Conservation (phyloP, 2,888 invertebrate genomes). For the Caenorhabditis virilis region DNA sequence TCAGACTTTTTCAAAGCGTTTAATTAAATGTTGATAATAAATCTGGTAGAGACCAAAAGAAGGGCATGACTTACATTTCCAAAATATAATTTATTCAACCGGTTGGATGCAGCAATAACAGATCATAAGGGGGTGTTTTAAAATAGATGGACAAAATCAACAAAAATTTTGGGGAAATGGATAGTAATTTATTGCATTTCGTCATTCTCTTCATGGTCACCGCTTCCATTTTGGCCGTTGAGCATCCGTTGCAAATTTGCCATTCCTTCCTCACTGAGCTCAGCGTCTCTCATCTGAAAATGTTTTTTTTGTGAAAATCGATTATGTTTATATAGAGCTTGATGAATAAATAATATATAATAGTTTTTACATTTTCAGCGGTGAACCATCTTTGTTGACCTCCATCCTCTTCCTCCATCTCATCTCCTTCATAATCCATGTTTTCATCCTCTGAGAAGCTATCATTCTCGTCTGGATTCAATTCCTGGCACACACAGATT, state of each 20-base stretch:
- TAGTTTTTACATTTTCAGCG: conserved; percentile 38
- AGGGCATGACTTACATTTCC: too few species aligned
- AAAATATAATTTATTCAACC: too few species aligned
- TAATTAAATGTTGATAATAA: too few species aligned
- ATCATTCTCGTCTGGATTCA: conserved; percentile 81
- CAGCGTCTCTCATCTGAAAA: conserved; percentile 37
- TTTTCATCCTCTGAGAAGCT: conserved; percentile 54
- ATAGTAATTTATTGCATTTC: conserved; percentile 17
- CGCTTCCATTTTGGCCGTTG: conserved; percentile 22
- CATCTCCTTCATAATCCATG: conserved; percentile 16
- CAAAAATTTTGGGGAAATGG: neutral
- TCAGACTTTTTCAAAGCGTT: too few species aligned
- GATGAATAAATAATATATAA: neutral
- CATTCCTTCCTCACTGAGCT: conserved; percentile 58
- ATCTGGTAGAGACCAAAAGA: too few species aligned
- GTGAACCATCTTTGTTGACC: conserved; percentile 41
- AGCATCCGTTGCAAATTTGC: conserved; percentile 59
- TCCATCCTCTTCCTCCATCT: conserved; percentile 6
- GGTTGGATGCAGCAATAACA: too few species aligned
- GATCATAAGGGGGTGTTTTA: too few species aligned
- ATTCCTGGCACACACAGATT: conserved; percentile 79
- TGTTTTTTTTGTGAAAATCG: neutral
- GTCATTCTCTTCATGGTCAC: conserved; percentile 18
- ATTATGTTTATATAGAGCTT: neutral
- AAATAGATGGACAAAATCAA: too few species aligned